Evolutionary conservation across 1,140 invertebrate genomes (phyloP).

Genomic region (Brachionus rotundiformis): DNA sequence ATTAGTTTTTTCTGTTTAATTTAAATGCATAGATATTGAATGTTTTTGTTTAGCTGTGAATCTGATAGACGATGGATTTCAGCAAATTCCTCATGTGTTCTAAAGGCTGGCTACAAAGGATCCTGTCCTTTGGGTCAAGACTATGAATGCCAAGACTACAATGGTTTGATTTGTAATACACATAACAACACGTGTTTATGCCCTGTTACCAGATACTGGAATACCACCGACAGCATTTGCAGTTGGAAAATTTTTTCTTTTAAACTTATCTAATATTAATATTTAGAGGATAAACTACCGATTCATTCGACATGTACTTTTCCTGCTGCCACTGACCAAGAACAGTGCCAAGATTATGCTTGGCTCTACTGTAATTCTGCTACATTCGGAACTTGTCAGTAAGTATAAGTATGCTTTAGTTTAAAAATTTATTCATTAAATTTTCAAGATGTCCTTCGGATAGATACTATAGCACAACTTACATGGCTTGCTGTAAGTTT

Average conservation of each 20-base stretch:
- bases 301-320: not conserved
- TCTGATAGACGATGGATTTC: not conserved
- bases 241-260: not conserved
- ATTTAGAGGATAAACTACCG: slow-evolving; percentile 14
- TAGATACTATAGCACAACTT: not conserved
- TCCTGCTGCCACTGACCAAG: not conserved
- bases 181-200: slow-evolving; percentile 28
- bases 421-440: not conserved
- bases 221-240: slow-evolving; percentile 24
- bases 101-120: slow-evolving; percentile 1
- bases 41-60: not conserved
- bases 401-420: not conserved
- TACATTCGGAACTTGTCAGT: not conserved
- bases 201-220: slow-evolving; percentile 27
- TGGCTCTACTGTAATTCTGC: slow-evolving; percentile 43
- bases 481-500: slow-evolving; percentile 31
- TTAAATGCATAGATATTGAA: not conserved
- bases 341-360: slow-evolving; percentile 39
- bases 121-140: not conserved
- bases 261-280: not conserved
- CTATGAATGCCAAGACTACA: slow-evolving; percentile 36
- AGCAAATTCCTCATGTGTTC: not conserved
- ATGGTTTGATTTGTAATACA: slow-evolving; percentile 35
- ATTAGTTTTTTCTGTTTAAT: not conserved
- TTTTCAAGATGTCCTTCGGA: slow-evolving; percentile 17